These are phyloP conservation scores for Idaea dimidiata DNA, from an alignment of 2,888 invertebrate species.

Conservation along the genomic window DNA sequence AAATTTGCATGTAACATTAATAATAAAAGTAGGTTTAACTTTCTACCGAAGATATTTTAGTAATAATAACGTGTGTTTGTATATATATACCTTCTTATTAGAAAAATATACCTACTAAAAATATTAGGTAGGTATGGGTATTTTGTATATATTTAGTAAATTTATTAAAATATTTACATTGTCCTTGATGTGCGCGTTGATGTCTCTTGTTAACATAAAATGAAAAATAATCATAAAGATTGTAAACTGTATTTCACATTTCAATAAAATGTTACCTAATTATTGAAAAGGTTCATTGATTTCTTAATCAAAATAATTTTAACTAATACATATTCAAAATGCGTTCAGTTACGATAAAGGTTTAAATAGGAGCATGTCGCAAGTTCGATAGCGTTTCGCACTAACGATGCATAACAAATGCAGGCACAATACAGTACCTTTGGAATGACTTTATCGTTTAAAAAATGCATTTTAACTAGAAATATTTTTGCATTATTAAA, in stretches of 20 bases:
- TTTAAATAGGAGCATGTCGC: slow-evolving; percentile 39
- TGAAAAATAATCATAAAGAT: too few species aligned
- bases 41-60: background rate
- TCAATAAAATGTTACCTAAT: too few species aligned
- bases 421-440: slow-evolving; percentile 12
- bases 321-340: slow-evolving; percentile 14
- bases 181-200: background rate
- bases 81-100: slow-evolving; percentile 1
- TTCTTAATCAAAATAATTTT: background rate
- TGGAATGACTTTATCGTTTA: background rate
- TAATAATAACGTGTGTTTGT: background rate
- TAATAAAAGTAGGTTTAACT: slow-evolving; percentile 1
- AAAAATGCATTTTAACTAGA: too few species aligned
- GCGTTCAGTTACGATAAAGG: slow-evolving; percentile 23
- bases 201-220: slow-evolving; percentile 10
- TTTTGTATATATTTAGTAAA: too few species aligned
- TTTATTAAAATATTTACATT: background rate
- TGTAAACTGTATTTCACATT: too few species aligned
- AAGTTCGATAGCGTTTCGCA: slow-evolving; percentile 33
- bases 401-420: slow-evolving; percentile 42
- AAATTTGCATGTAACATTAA: slow-evolving; percentile 8
- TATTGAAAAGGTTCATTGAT: too few species aligned
- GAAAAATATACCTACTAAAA: background rate
- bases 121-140: background rate
- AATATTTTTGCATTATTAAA: too few species aligned